Evolutionary conservation across 2,888 invertebrate genomes (phyloP).

Genomic region (Patella pellucida): DNA sequence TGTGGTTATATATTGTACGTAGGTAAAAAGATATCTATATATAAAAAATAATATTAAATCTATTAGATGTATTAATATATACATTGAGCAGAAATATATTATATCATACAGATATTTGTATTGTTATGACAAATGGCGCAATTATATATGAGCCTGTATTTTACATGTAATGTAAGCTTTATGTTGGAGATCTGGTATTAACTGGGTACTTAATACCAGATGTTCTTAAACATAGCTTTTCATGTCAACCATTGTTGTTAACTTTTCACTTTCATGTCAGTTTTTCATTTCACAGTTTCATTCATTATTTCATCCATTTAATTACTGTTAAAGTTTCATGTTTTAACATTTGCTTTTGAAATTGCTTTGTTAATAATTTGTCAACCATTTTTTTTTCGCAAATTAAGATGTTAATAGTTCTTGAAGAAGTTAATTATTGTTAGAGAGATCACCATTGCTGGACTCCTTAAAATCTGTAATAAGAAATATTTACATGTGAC

Average conservation of each 20-base stretch:
- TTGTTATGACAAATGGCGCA: too few species aligned
- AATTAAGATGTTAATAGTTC: conserved; percentile 4
- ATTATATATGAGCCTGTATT: too few species aligned
- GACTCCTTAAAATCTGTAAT: neutral
- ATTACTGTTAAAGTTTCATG: conserved; percentile 2
- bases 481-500: too few species aligned
- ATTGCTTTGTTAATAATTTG: conserved; percentile 4
- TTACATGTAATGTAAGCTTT: too few species aligned
- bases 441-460: neutral
- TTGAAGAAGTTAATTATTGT: conserved; percentile 1
- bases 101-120: too few species aligned
- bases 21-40: too few species aligned
- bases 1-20: too few species aligned
- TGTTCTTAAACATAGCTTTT: neutral
- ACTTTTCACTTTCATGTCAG: conserved; percentile 5
- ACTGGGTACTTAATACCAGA: too few species aligned
- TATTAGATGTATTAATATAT: too few species aligned
- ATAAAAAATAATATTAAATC: too few species aligned
- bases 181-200: too few species aligned
- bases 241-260: neutral
- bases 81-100: too few species aligned
- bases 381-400: neutral
- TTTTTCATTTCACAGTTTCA: conserved; percentile 5
- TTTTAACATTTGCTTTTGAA: conserved; percentile 2
- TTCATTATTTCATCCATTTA: neutral